These are phyloP conservation scores for Notodonta dromedarius DNA, from an alignment of 2,888 invertebrate species.

Conservation along the genomic window DNA sequence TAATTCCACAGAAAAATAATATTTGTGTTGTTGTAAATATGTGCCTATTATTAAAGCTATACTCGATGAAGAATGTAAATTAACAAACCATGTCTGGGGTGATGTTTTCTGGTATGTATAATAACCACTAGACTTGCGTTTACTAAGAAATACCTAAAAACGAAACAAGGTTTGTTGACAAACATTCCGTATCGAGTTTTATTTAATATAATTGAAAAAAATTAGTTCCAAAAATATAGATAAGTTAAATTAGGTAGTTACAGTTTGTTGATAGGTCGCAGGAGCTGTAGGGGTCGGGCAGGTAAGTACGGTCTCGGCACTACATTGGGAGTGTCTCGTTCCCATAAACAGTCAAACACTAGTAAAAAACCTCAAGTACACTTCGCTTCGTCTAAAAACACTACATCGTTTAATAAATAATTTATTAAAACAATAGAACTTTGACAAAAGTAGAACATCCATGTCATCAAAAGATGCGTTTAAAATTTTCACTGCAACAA, in stretches of 20 bases:
- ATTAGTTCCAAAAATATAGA: slow-evolving; percentile 59
- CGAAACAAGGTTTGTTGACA: too few species aligned
- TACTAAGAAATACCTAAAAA: too few species aligned
- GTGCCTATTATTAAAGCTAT: slow-evolving; percentile 12
- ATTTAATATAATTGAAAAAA: slow-evolving; percentile 30
- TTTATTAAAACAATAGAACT: slow-evolving; percentile 58
- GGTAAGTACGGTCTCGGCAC: neutral
- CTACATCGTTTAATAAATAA: slow-evolving; percentile 53
- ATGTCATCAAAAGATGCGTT: slow-evolving; percentile 49
- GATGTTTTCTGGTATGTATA: too few species aligned
- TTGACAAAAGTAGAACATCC: slow-evolving; percentile 66
- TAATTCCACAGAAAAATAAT: slow-evolving; percentile 49
- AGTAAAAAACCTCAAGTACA: slow-evolving; percentile 60
- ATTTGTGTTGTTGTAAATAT: slow-evolving; percentile 45
- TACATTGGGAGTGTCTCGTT: slow-evolving; percentile 16
- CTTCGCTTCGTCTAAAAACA: slow-evolving; percentile 54
- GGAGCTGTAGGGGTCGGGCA: too few species aligned
- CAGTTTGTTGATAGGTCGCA: too few species aligned
- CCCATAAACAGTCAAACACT: slow-evolving; percentile 24
- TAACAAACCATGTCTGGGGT: too few species aligned
- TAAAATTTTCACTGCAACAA: slow-evolving; percentile 41
- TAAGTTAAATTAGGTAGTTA: neutral
- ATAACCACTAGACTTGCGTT: too few species aligned
- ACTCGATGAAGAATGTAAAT: too few species aligned
- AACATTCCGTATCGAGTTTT: too few species aligned